phyloP scores from a whole-genome alignment of 2,888 invertebrate species.

The Hydrotaea cyrtoneurina region DNA sequence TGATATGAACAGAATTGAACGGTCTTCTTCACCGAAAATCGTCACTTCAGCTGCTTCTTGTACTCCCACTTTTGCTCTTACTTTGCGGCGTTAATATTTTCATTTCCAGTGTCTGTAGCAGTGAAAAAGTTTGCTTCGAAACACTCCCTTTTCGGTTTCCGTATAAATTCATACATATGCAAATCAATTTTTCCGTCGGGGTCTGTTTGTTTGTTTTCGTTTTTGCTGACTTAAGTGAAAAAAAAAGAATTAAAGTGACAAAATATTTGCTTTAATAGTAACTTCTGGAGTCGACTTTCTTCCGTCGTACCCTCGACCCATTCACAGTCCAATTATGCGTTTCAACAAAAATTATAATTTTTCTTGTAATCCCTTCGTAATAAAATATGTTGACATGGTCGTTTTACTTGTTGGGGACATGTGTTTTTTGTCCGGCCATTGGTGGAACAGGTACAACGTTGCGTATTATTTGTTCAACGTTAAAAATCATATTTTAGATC shows the following conservation, averaged over 20 bases:
- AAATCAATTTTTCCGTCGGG: neutral
- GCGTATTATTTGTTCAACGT: neutral
- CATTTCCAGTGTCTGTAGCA: too few relatives aligned
- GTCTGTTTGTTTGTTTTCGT: neutral
- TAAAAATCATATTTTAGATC: neutral
- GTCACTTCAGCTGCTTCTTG: too few relatives aligned
- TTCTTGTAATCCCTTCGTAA: neutral
- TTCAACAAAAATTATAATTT: neutral
- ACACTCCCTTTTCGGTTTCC: neutral
- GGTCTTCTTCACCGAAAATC: too few relatives aligned
- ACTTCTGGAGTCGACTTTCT: neutral
- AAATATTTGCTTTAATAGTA: neutral
- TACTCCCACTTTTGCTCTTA: too few relatives aligned
- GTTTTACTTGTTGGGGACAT: too few relatives aligned
- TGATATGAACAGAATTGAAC: too few relatives aligned
- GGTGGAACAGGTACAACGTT: too few relatives aligned
- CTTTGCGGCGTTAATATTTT: too few relatives aligned
- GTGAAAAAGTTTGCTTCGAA: neutral
- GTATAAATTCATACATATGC: slow-evolving; percentile 1
- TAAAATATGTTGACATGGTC: too few relatives aligned
- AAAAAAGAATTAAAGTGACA: neutral
- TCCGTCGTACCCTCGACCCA: neutral
- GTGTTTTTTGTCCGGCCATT: too few relatives aligned
- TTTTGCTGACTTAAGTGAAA: neutral
- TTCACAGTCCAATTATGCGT: neutral